Base-by-base conservation (phyloP, 2,797 vertebrate species). In the Zonotrichia albicollis region DNA sequence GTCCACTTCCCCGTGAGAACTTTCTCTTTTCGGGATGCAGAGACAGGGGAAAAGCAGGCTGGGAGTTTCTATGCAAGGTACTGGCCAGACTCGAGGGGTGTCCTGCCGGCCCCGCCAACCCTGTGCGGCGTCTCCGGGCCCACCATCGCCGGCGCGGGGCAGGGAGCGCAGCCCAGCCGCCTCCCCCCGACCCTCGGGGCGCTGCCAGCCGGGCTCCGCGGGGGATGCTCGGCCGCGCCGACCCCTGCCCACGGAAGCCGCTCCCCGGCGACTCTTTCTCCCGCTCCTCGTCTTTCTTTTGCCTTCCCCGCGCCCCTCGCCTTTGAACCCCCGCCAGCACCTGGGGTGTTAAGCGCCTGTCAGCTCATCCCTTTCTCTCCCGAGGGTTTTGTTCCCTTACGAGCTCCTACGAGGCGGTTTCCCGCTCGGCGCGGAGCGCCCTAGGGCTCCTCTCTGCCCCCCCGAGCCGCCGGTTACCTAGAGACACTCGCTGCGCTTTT, bases 401-500 rank as follows among this genome's bases (percentile, higher is more conserved):
- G 40, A 90, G 51, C 67, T 67, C 81, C 80, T 25, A 54, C 36
- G n/a, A 46, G 53, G 76, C 58, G 42, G 66, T 38, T 95, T 77
- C 77, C 82, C 86, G 40, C 85, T 62, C 51, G 68, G 55, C 34
- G 21, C 42, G n/a, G 81, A 94, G 92, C 84, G 85, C 86, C 87
- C 84, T 68, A n/a, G 71, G 89, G 91, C 89, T 95, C 87, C 71
- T 78, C 66, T 78, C 43, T 64, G 65, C 53, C 48, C 71, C 46
- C 76, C 51, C 51, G 42, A 57, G 51, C 51, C 42, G 42, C 97
- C 96, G 98, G 99, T 99, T 99, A 98, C 99, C 99, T 98, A 98
- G 99, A 99, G 98, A 98, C 98, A 96, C 98, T 97, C 97, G 95
- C 96, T 91, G 98, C 97, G 97, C 98, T 96, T 97, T 97, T 97